These are phyloP conservation scores for Biston stratarius DNA, from an alignment of 2,888 invertebrate species.

Conservation along the genomic window DNA sequence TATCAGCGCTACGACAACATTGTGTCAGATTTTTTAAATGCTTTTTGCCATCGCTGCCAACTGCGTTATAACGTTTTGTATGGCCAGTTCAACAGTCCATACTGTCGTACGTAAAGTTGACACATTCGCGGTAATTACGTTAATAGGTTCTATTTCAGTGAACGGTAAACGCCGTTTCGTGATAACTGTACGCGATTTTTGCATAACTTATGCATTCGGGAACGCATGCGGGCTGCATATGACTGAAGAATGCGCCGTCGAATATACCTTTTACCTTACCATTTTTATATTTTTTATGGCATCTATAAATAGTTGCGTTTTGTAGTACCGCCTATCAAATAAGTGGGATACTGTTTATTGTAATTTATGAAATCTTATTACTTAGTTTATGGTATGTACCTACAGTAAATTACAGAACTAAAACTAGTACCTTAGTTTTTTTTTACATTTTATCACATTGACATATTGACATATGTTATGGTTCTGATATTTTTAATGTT, in stretches of 20 bases:
- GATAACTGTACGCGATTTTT: conserved; percentile 43
- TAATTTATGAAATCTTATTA: not conserved
- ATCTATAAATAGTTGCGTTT: not conserved
- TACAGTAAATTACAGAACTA: too few species aligned
- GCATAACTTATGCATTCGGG: conserved; percentile 41
- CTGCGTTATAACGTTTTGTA: not conserved
- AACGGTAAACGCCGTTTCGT: conserved; percentile 37
- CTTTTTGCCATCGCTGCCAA: too few species aligned
- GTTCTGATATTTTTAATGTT: too few species aligned
- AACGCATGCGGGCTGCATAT: conserved; percentile 45
- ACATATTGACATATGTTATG: too few species aligned
- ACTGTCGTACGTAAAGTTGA: not conserved
- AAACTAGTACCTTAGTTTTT: too few species aligned
- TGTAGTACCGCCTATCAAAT: not conserved
- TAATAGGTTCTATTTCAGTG: conserved; percentile 42
- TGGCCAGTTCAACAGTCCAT: not conserved
- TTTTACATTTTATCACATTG: too few species aligned
- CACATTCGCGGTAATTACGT: conserved; percentile 39
- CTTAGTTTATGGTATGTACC: too few species aligned
- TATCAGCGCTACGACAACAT: too few species aligned
- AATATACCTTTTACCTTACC: conserved; percentile 9
- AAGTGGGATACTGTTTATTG: not conserved
- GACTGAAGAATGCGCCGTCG: conserved; percentile 10
- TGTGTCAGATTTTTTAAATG: too few species aligned
- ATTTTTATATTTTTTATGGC: conserved; percentile 15